phyloP scores from a whole-genome alignment of 1,140 invertebrate genomes.

The Arctopsyche grandis region DNA sequence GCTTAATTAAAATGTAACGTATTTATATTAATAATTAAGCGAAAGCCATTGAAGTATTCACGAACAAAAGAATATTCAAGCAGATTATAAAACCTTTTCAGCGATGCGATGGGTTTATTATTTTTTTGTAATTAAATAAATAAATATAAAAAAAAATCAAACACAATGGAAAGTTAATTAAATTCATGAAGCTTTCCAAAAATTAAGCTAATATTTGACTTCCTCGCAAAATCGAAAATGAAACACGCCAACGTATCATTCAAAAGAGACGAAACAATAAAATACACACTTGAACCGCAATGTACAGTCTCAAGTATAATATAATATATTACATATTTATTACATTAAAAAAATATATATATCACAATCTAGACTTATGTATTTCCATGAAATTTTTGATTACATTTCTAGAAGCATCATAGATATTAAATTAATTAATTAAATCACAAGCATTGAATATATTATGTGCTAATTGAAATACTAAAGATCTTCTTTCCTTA shows the following conservation, averaged over 20 bases:
- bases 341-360: no score
- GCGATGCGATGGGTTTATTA: neutral
- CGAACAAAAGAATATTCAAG: constrained; percentile 21
- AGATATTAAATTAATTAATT: no score
- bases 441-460: no score
- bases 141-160: neutral
- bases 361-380: no score
- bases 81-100: constrained; percentile 15
- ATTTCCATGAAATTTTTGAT: no score
- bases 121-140: neutral
- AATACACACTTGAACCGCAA: no score
- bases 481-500: no score
- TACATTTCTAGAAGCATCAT: no score
- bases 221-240: neutral
- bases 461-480: no score
- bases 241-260: neutral
- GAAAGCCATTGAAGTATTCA: neutral
- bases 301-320: no score
- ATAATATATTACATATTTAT: no score
- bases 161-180: constrained; percentile 9
- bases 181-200: constrained; percentile 18
- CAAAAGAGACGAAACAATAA: no score
- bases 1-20: constrained; percentile 2
- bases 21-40: constrained; percentile 28
- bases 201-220: neutral